phyloP scores from a whole-genome alignment of 2,797 vertebrate genomes.

The Pipistrellus pipistrellus region DNA sequence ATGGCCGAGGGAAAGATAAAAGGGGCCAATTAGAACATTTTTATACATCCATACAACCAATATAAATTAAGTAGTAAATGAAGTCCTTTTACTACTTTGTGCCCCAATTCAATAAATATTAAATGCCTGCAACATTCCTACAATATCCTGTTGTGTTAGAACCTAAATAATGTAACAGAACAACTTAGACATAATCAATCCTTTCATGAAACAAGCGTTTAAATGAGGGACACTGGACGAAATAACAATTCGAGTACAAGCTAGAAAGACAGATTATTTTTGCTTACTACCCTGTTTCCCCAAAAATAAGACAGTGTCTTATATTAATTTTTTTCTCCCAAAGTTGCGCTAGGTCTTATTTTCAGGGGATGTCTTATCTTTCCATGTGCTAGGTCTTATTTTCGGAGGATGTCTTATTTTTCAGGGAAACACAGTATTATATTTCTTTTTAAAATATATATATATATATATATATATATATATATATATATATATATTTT shows the following conservation, averaged over 20 bases:
- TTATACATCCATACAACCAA: background rate
- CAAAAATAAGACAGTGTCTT: too few relatives aligned
- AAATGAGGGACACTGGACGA: background rate
- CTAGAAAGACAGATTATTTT: background rate
- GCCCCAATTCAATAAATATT: background rate
- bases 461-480: too few relatives aligned
- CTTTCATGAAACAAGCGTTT: background rate
- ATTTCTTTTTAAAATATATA: too few relatives aligned
- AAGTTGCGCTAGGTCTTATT: too few relatives aligned
- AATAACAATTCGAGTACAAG: background rate
- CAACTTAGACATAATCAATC: background rate
- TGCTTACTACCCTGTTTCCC: background rate
- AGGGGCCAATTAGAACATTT: background rate
- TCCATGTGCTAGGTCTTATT: too few relatives aligned
- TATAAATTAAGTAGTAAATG: background rate
- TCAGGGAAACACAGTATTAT: too few relatives aligned
- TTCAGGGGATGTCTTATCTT: too few relatives aligned
- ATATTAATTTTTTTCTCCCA: too few relatives aligned
- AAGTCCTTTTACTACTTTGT: background rate
- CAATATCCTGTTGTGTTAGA: background rate
- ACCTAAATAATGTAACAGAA: background rate
- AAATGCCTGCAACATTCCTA: background rate
- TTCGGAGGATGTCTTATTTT: too few relatives aligned
- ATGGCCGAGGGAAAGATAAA: background rate
- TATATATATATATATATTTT: too few relatives aligned